Conservation (phyloP, 2,797 vertebrate species). For the Cirrhinus mrigala region DNA sequence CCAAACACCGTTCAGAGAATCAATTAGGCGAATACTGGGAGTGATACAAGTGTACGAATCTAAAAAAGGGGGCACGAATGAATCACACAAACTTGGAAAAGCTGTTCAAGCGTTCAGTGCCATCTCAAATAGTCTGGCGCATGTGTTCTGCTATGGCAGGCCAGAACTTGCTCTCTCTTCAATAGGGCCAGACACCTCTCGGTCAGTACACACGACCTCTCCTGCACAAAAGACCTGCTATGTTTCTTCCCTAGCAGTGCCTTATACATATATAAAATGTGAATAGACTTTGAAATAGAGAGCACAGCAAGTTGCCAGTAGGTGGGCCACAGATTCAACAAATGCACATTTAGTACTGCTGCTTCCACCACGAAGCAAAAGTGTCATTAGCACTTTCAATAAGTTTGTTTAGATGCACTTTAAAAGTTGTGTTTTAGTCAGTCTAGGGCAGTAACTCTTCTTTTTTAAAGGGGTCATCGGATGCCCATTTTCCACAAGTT, state of each 20-base stretch:
- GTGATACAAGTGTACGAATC: background rate
- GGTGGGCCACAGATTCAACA: background rate
- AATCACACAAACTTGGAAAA: slow-evolving; percentile 19
- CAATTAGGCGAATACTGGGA: background rate
- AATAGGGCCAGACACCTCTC: background rate
- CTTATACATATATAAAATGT: background rate
- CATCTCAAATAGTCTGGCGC: slow-evolving; percentile 10
- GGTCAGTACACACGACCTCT: background rate
- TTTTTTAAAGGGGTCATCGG: no score
- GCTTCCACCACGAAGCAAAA: background rate
- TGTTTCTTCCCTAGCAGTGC: background rate
- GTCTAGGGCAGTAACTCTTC: no score
- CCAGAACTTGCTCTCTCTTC: slow-evolving; percentile 1
- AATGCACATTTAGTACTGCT: background rate
- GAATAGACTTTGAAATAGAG: slow-evolving; percentile 1
- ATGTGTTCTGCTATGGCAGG: background rate
- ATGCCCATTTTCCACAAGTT: no score
- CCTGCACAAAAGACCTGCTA: background rate
- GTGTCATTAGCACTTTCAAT: slow-evolving; percentile 6
- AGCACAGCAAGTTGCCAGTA: background rate
- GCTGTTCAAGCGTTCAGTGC: background rate
- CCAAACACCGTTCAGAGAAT: background rate
- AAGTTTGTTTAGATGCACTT: slow-evolving; percentile 4
- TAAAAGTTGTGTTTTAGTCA: background rate
- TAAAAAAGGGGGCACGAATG: background rate